phyloP scores from a whole-genome alignment of 2,113 vertebrate genomes.

The Phoenicopterus ruber region DNA sequence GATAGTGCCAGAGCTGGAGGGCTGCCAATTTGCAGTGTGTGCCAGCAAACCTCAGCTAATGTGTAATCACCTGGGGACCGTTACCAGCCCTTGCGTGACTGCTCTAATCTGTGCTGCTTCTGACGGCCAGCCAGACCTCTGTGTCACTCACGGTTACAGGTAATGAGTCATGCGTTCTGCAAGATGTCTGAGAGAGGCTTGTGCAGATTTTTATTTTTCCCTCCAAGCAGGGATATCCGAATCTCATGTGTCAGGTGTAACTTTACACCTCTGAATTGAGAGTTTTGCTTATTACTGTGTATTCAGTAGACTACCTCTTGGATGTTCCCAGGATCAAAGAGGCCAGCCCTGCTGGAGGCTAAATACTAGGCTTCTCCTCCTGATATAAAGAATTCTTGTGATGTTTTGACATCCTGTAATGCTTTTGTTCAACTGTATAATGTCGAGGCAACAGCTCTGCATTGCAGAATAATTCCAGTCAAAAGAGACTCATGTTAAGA shows the following conservation, averaged over 20 bases:
- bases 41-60: not conserved
- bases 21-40: not conserved
- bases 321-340: conserved; percentile 38
- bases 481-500: conserved; percentile 27
- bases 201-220: not conserved
- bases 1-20: not conserved
- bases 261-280: conserved; percentile 3
- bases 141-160: fast-evolving
- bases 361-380: conserved; percentile 34
- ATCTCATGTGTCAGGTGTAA: not conserved
- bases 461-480: conserved; percentile 28
- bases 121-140: not conserved
- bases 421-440: conserved; percentile 50
- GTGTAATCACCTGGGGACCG: not conserved
- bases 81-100: not conserved
- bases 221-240: not conserved
- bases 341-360: conserved; percentile 43
- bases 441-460: not conserved
- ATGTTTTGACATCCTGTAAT: conserved; percentile 50
- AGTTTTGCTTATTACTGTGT: conserved; percentile 14
- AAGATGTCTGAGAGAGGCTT: not conserved
- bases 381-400: conserved; percentile 6
- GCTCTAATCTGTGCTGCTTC: not conserved
- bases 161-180: not conserved
- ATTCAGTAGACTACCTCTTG: not conserved